Base-by-base conservation (phyloP, 2,797 vertebrate species). In the Kryptopterus vitreolus region DNA sequence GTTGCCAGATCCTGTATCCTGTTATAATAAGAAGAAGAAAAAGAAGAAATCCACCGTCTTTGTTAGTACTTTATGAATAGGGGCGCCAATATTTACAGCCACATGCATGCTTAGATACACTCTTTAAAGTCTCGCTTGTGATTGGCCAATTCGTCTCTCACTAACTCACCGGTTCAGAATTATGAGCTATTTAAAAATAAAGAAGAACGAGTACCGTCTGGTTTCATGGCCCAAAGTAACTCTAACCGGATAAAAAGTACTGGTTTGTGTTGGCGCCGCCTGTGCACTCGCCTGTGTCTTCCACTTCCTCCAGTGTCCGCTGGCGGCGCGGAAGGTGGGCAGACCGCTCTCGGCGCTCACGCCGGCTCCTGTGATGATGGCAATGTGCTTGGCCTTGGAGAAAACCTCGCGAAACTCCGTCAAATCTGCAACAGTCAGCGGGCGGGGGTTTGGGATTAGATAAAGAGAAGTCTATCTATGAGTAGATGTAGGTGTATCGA, bases 251-350 rank as follows among this genome's bases (percentile, higher is more conserved):
- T 43, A 16, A 16, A 1, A 26, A 46, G 16, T 22, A 2, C 38
- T 1, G 24, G 5, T 29, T 26, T 7, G 38, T 16, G 4, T 7
- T 66, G n/a, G 3, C 1, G 38, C 12, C 10, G 20, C 15, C 2
- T 10, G 52, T 10, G 9, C 11, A 59, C 66, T n/a, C 72, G 97
- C 98, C 95, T 98, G 96, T 20, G 97, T 94, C 82, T 94, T 93
- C 98, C 97, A 99, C 86, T 93, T 96, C 68, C 97, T 96, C 98
- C 98, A 99, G 75, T 93, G 95, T 33, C 96, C 96, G 31, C 96
- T 93, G 0, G 95, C 90, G 71, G 95, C 97, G 87, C 96, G 90
- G 92, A 98, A 98, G 18, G 96, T 98, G 0, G 96, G 97, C 0
- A 99, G 91, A 0, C 98, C 96, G 0, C 97, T 99, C 89, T 98